These are phyloP conservation scores for Acronicta psi DNA, from an alignment of 2,888 invertebrate species.

Conservation along the genomic window DNA sequence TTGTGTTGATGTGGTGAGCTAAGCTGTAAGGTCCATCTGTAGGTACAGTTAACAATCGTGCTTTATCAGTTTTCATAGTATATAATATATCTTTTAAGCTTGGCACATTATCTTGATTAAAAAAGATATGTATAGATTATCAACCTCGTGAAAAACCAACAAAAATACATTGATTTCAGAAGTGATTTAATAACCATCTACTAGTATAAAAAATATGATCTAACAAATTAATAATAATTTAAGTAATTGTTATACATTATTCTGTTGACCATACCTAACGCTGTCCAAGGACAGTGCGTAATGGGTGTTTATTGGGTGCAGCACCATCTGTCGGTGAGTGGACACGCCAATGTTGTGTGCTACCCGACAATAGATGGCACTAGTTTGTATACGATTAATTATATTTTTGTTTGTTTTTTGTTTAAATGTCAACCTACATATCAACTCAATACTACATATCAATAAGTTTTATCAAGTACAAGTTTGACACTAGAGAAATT, in stretches of 20 bases:
- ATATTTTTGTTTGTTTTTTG: too few species aligned
- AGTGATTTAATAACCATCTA: too few species aligned
- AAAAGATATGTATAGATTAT: too few species aligned
- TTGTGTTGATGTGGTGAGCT: constrained; percentile 13
- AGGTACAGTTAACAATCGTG: background rate
- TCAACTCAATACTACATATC: too few species aligned
- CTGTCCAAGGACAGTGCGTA: constrained; percentile 25
- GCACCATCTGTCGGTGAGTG: constrained; percentile 51
- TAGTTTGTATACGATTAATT: constrained; percentile 33
- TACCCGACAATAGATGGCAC: constrained; percentile 46
- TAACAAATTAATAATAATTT: background rate
- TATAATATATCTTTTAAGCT: background rate
- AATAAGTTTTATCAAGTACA: too few species aligned
- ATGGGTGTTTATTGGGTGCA: constrained; percentile 46
- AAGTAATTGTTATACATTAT: background rate
- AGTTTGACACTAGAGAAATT: too few species aligned
- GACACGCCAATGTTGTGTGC: constrained; percentile 40
- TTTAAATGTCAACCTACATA: too few species aligned
- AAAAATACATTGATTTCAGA: too few species aligned
- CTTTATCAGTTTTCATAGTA: background rate
- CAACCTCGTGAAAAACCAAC: too few species aligned
- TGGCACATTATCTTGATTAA: too few species aligned
- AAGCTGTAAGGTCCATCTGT: background rate
- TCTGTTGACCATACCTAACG: constrained; percentile 25
- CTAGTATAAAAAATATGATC: too few species aligned